A percentile compares a stretch with the other conserved stretches of the same genome.
Evolutionary conservation across 2,888 invertebrate genomes (phyloP).

Genomic region (Hipparchia sbordonii): DNA sequence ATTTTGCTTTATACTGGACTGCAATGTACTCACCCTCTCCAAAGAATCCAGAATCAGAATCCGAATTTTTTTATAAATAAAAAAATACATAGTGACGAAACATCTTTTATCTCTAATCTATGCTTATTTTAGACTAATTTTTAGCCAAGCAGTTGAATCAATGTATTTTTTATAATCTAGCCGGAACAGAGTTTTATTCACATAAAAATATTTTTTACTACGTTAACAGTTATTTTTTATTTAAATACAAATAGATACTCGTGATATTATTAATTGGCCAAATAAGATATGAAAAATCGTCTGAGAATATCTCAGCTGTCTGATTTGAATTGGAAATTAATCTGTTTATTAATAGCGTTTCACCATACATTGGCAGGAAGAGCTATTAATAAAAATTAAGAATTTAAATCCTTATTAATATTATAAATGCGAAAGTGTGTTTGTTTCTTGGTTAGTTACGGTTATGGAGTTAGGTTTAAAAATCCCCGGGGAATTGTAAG

Average conservation of each 20-base stretch:
- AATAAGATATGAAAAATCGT: neutral
- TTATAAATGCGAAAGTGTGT: no score
- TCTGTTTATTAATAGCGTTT: slow-evolving; percentile 17
- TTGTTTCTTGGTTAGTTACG: no score
- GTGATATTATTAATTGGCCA: neutral
- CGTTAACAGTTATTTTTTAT: neutral
- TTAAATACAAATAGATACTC: neutral
- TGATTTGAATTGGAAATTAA: slow-evolving; percentile 12
- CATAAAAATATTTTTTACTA: neutral
- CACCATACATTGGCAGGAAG: slow-evolving; percentile 4
- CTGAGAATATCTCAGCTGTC: neutral
- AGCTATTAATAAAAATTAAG: slow-evolving; percentile 1
- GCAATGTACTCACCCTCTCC: neutral
- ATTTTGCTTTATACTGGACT: neutral
- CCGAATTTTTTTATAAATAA: no score
- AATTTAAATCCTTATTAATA: neutral
- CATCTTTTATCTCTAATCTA: neutral
- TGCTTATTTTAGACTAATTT: neutral
- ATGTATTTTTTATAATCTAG: no score
- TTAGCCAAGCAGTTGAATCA: no score
- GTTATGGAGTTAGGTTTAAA: no score
- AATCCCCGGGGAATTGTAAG: no score
- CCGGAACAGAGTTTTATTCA: neutral
- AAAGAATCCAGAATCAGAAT: neutral
- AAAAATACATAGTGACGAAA: neutral